Evolutionary conservation across 2,888 invertebrate species (phyloP).

Genomic region (Stegophylla sp.): DNA sequence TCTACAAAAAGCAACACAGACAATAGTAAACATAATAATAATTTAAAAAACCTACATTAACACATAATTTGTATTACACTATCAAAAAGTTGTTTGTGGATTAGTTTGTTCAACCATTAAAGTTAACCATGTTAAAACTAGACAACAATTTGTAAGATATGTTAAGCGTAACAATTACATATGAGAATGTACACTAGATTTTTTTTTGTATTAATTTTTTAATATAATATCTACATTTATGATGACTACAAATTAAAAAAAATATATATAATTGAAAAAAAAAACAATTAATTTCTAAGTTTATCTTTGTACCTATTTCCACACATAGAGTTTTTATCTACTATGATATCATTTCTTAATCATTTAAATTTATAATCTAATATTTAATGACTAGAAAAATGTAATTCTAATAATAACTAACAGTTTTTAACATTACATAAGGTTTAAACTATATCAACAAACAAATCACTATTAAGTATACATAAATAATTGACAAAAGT

Average conservation of each 20-base stretch:
- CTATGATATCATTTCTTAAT: constrained; percentile 44
- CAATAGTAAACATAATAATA: constrained; percentile 43
- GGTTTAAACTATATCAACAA: constrained; percentile 55
- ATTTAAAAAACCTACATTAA: constrained; percentile 37
- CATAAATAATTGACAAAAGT: constrained; percentile 59
- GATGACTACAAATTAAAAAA: constrained; percentile 29
- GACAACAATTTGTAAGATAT: constrained; percentile 53
- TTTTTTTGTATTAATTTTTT: constrained; percentile 8
- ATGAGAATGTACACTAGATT: constrained; percentile 23
- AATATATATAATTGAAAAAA: constrained; percentile 16
- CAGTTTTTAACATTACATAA: constrained; percentile 46
- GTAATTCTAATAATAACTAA: constrained; percentile 32
- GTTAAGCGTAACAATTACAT: constrained; percentile 56
- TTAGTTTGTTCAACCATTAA: constrained; percentile 32
- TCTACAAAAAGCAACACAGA: constrained; percentile 47
- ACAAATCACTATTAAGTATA: constrained; percentile 58
- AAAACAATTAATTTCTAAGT: constrained; percentile 35
- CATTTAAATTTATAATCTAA: constrained; percentile 41
- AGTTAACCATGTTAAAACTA: constrained; percentile 41
- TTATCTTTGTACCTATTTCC: constrained; percentile 23
- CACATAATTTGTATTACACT: constrained; percentile 42
- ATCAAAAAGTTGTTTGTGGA: constrained; percentile 20
- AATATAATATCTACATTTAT: constrained; percentile 40
- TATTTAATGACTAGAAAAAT: constrained; percentile 40
- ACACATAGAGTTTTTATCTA: constrained; percentile 40